Evolutionary conservation across 2,888 invertebrate genomes (phyloP).

Genomic region (Agrotis exclamationis): DNA sequence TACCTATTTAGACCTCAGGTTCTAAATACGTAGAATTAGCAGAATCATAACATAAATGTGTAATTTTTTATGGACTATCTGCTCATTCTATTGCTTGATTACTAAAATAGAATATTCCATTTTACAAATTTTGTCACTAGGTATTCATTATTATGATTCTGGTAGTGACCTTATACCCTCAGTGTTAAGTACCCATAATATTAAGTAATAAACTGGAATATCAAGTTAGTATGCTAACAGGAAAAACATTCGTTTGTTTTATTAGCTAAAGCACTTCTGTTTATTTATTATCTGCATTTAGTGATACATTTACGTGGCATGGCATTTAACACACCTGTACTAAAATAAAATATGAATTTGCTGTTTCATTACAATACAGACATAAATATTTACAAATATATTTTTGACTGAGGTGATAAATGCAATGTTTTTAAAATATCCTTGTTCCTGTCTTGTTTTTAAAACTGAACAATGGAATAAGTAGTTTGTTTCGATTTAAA

Average conservation of each 20-base stretch:
- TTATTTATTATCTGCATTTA: neutral
- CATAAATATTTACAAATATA: neutral
- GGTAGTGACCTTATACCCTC: no score
- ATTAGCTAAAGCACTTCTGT: constrained; percentile 27
- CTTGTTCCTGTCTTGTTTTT: neutral
- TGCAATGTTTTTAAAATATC: neutral
- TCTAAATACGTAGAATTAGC: no score
- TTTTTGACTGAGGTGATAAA: neutral
- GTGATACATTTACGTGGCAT: neutral
- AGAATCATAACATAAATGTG: no score
- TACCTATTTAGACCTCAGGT: no score
- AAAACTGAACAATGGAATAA: neutral
- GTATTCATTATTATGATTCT: no score
- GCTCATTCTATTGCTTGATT: no score
- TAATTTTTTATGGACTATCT: no score
- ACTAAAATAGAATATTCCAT: no score
- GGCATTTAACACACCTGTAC: neutral
- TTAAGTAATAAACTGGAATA: neutral
- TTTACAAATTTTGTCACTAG: no score
- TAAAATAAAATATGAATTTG: neutral
- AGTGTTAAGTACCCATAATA: neutral
- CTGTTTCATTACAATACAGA: no score
- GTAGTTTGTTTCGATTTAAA: neutral
- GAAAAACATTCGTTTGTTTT: constrained; percentile 27
- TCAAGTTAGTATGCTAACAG: constrained; percentile 27